Percentiles rank a stretch among this genome's conserved stretches.
These are phyloP conservation scores for Psittacula echo DNA, from an alignment of 2,797 vertebrate species.

Conservation along the genomic window DNA sequence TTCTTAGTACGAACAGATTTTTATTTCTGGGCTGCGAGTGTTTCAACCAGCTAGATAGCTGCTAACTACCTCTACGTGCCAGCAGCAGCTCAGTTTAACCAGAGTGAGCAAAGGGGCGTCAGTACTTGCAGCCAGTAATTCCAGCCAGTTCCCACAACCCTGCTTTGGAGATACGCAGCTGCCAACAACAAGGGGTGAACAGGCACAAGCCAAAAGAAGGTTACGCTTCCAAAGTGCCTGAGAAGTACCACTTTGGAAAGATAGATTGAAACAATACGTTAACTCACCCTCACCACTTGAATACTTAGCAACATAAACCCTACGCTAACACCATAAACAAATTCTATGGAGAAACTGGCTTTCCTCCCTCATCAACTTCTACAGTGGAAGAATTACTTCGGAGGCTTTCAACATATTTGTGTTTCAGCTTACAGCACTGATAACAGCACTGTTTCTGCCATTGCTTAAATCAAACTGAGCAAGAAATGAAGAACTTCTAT, in stretches of 20 bases:
- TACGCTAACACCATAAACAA: neutral
- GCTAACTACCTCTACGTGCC: slow-evolving; percentile 48
- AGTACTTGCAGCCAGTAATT: slow-evolving; percentile 19
- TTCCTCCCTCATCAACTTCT: neutral
- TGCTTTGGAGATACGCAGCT: neutral
- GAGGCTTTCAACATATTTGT: neutral
- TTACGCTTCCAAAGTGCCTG: neutral
- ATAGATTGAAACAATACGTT: neutral
- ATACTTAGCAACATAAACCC: neutral
- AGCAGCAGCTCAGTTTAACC: slow-evolving; percentile 45
- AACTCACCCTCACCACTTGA: neutral
- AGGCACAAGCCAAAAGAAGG: neutral
- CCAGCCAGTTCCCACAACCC: neutral
- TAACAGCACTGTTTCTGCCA: neutral
- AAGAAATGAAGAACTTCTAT: neutral
- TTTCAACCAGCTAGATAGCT: slow-evolving; percentile 48
- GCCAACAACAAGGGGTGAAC: neutral
- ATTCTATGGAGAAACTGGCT: neutral
- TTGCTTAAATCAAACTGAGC: neutral
- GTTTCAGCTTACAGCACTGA: neutral
- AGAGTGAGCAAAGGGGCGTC: neutral
- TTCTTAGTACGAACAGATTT: slow-evolving; percentile 60
- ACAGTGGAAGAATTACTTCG: neutral
- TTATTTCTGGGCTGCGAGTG: slow-evolving; percentile 30
- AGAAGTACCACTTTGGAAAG: neutral